Evolutionary conservation across 2,113 vertebrate species (phyloP), one percentile per base, ranked within the genome.

Genomic region (Sebastes schlegelii): DNA sequence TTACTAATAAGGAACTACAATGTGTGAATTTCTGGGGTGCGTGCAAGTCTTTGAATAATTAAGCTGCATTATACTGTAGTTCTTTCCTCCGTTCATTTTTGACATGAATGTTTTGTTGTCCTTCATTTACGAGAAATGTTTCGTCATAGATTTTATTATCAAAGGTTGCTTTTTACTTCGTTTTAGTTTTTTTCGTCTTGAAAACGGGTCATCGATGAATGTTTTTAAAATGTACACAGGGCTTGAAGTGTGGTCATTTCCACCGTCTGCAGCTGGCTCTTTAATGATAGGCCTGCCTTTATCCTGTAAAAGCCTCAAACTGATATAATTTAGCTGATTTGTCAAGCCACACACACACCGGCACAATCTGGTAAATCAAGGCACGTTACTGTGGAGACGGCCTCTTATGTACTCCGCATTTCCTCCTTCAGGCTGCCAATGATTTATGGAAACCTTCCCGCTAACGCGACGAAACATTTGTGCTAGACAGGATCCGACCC

Each of bases 401-500:
- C 55, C 61, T 73, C 82, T 87, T 55, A 62, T 80, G 80, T 78
- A 74, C 83, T 82, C 57, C 68, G 21, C 54, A 11, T 72, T 71
- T 76, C 69, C 65, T 75, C 57, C 79, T 63, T 76, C 72, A 83
- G 79, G 68, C 74, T 66, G 65, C 57, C n/a, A 1, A 58, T 75
- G 66, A 86, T 90, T 85, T 80, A 83, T 91, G 85, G 72, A 84
- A 86, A 76, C 21, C 16, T 72, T 82, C 68, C 42, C 11, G 11
- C 67, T 61, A 79, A 84, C 65, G 79, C 21, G 11, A 58, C 83
- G 64, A 82, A 52, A 74, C 69, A 85, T 71, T 79, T 88, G 84
- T 83, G 83, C 72, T 57, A 78, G 72, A 86, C 68, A 45, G 54
- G 72, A 88, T 85, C 67, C 72, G 84, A 84, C 82, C 79, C 14